Conservation (phyloP, 1,140 invertebrate genomes). For the Amyelois transitella region DNA sequence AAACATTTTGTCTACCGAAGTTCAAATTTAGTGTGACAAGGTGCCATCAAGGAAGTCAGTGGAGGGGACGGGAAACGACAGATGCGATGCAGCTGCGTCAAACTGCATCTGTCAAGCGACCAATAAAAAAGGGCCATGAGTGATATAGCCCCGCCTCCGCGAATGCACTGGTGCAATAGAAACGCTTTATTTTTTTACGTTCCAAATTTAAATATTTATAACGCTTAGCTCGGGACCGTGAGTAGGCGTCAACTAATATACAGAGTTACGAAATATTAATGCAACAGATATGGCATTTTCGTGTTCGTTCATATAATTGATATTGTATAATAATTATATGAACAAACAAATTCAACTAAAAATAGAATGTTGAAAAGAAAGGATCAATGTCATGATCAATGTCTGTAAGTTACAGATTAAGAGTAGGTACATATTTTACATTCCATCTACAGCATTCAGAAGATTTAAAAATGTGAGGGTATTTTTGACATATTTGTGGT, state of each 20-base stretch:
- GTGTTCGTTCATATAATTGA: not conserved
- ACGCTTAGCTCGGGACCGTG: not conserved
- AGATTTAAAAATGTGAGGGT: not conserved
- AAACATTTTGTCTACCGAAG: not conserved
- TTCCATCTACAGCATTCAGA: not conserved
- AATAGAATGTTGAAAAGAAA: not conserved
- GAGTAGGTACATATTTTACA: too few relatives aligned
- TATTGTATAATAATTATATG: not conserved
- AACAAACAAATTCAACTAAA: not conserved
- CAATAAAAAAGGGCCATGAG: not conserved
- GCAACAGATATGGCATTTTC: not conserved
- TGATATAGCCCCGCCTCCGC: not conserved
- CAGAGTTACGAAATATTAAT: not conserved
- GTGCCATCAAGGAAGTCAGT: not conserved
- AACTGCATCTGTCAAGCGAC: not conserved
- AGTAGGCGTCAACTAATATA: not conserved
- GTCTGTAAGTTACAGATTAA: too few relatives aligned
- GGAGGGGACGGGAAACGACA: not conserved
- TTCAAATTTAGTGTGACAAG: not conserved
- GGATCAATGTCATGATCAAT: not conserved
- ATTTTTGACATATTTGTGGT: not conserved
- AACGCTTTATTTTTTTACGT: not conserved
- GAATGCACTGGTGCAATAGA: not conserved
- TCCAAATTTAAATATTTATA: not conserved
- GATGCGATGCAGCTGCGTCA: not conserved